Evolutionary conservation across 2,888 invertebrate species (phyloP).

Genomic region (Trachelus tabidus): DNA sequence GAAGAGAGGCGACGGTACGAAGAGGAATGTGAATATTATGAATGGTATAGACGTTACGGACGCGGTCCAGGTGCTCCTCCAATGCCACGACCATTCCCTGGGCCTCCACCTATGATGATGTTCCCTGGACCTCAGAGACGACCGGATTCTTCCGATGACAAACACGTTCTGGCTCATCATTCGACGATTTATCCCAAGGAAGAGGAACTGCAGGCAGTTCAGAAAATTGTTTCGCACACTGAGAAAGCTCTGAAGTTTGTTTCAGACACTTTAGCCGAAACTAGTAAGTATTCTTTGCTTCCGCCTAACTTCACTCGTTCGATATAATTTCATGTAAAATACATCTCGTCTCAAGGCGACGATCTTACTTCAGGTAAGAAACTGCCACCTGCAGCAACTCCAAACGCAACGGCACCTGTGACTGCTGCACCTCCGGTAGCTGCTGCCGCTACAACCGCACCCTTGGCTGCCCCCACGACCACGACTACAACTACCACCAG

Average conservation of each 20-base stretch:
- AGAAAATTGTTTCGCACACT: constrained; percentile 91
- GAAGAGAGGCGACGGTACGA: constrained; percentile 83
- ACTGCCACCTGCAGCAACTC: constrained; percentile 25
- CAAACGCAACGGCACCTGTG: neutral
- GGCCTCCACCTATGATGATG: constrained; percentile 66
- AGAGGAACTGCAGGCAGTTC: constrained; percentile 87
- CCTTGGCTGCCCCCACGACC: constrained; percentile 15
- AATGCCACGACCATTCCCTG: constrained; percentile 66
- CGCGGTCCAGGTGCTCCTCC: constrained; percentile 68
- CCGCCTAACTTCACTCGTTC: neutral
- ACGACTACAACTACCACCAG: constrained; percentile 17
- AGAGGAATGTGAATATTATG: constrained; percentile 78
- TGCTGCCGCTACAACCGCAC: constrained; percentile 13
- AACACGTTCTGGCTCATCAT: constrained; percentile 94
- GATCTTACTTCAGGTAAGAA: constrained; percentile 45
- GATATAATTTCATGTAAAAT: neutral
- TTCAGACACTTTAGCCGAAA: constrained; percentile 85
- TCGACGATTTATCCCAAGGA: constrained; percentile 94
- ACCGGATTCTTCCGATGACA: constrained; percentile 94
- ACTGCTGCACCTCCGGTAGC: constrained; percentile 12
- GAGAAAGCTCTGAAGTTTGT: constrained; percentile 95
- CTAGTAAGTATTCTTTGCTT: constrained; percentile 40
- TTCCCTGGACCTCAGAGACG: constrained; percentile 76
- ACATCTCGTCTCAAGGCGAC: too few relatives aligned
- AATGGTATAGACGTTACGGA: constrained; percentile 77